Evolutionary conservation across 2,888 invertebrate species (phyloP).

Genomic region (Cerceris ruficornis): DNA sequence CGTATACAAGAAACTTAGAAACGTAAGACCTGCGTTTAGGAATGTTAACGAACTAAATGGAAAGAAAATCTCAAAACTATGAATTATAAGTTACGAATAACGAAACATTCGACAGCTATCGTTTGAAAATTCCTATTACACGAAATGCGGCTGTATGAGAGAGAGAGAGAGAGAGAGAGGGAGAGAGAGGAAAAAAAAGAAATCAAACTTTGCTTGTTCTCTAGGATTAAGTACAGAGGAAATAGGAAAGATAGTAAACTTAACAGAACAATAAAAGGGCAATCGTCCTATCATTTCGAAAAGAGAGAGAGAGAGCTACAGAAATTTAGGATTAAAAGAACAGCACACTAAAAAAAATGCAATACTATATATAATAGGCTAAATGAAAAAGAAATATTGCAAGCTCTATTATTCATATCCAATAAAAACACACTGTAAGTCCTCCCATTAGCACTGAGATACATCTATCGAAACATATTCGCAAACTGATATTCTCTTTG

Average conservation of each 20-base stretch:
- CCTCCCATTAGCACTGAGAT: constrained; percentile 3
- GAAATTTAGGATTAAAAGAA: constrained; percentile 37
- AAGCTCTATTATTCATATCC: constrained; percentile 35
- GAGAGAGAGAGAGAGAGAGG: too few relatives aligned
- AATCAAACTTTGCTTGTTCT: constrained; percentile 1
- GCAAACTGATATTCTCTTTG: constrained; percentile 17
- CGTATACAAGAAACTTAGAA: too few relatives aligned
- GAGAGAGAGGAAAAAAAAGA: background rate
- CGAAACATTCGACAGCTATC: too few relatives aligned
- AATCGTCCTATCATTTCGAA: constrained; percentile 6
- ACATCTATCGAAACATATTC: constrained; percentile 10
- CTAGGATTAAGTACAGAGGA: constrained; percentile 27
- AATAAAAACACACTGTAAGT: constrained; percentile 13
- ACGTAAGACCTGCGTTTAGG: too few relatives aligned
- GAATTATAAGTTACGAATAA: too few relatives aligned
- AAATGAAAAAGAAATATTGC: constrained; percentile 32
- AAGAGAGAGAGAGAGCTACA: constrained; percentile 36
- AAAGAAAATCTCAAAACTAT: too few relatives aligned
- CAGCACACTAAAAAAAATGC: constrained; percentile 33
- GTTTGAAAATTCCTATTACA: too few relatives aligned
- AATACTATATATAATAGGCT: constrained; percentile 23
- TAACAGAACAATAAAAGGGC: background rate
- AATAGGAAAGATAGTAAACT: constrained; percentile 30
- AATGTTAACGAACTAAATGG: too few relatives aligned
- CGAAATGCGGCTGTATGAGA: too few relatives aligned